These are phyloP conservation scores for Euphysa ruthae DNA, from an alignment of 30 jellyfish, hydroid and myxozoan species.

Conservation along the genomic window DNA sequence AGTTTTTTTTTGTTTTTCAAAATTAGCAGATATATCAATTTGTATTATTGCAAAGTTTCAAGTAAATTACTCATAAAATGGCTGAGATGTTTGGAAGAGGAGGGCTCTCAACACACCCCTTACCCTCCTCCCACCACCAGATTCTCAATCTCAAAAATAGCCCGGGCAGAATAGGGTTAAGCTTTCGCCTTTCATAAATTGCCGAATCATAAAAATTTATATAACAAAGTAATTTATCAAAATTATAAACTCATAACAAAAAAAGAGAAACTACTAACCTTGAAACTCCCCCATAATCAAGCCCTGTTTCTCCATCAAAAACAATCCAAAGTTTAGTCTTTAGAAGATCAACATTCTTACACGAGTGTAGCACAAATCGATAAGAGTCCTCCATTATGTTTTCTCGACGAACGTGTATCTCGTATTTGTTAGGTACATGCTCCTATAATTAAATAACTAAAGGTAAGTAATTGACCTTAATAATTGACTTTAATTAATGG, in stretches of 20 bases:
- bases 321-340: conserved; percentile 92
- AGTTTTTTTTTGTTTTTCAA: too few species aligned
- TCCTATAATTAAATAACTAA: conserved; percentile 53
- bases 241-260: neutral
- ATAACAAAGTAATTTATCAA: neutral
- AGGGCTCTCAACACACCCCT: too few species aligned
- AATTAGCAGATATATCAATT: too few species aligned
- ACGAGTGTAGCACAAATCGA: conserved; percentile 56
- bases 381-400: conserved; percentile 78
- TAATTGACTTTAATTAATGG: too few species aligned
- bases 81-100: too few species aligned
- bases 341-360: conserved; percentile 60
- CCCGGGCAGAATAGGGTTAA: too few species aligned
- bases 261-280: conserved; percentile 42
- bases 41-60: too few species aligned
- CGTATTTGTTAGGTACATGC: conserved; percentile 92
- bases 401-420: conserved; percentile 64
- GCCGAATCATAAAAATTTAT: neutral
- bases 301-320: conserved; percentile 96
- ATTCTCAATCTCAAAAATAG: too few species aligned
- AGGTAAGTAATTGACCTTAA: too few species aligned
- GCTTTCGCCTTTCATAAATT: too few species aligned
- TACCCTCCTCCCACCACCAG: too few species aligned
- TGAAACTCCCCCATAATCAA: conserved; percentile 98
- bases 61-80: too few species aligned